phyloP scores from a whole-genome alignment of 2,797 vertebrate genomes.

The Sitta carolinensis region DNA sequence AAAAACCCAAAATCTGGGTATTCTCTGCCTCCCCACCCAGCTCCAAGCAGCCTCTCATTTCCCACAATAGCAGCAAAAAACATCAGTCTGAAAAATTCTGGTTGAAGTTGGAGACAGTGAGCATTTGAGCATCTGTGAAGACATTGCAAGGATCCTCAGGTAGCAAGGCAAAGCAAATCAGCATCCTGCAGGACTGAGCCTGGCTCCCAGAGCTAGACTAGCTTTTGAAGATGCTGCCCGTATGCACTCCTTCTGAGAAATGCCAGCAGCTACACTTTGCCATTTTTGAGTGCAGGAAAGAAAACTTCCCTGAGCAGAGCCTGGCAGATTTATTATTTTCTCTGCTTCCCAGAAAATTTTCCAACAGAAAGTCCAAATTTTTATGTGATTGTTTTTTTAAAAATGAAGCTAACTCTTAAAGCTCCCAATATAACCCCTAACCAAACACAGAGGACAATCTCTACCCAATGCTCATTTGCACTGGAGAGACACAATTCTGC shows the following conservation, averaged over 20 bases:
- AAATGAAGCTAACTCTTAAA: neutral
- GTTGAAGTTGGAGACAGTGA: accelerated
- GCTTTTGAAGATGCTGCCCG: neutral
- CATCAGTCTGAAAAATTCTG: neutral
- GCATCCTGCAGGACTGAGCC: neutral
- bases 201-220: neutral
- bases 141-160: neutral
- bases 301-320: neutral
- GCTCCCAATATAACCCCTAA: neutral
- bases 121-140: neutral
- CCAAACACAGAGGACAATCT: neutral
- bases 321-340: neutral
- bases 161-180: neutral
- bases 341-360: neutral
- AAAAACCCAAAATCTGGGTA: neutral
- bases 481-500: neutral
- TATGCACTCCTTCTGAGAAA: neutral
- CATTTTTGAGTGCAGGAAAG: neutral
- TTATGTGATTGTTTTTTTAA: neutral
- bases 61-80: neutral
- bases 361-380: neutral
- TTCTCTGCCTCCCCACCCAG: accelerated
- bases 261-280: neutral
- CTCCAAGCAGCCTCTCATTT: neutral
- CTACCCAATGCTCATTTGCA: neutral